Evolutionary conservation across 2,888 invertebrate species (phyloP).

Genomic region (Acleris literana): DNA sequence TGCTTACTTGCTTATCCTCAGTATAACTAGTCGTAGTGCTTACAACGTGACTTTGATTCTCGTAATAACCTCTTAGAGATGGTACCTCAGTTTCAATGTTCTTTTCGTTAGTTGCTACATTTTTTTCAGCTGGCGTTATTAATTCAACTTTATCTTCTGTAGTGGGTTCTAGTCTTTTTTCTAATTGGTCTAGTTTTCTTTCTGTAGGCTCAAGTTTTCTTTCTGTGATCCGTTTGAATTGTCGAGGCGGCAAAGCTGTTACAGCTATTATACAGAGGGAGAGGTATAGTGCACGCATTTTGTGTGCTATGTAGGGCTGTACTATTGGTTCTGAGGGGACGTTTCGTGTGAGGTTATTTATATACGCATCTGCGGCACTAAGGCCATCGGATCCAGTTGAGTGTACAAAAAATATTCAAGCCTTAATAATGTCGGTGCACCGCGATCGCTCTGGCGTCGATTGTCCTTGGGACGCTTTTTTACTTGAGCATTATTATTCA

Average conservation of each 20-base stretch:
- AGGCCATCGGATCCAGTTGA: not conserved
- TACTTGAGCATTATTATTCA: not conserved
- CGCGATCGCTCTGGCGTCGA: not conserved
- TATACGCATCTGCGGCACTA: not conserved
- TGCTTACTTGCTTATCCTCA: constrained; percentile 6
- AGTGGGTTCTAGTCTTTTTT: not conserved
- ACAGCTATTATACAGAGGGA: not conserved
- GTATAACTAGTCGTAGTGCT: constrained; percentile 1
- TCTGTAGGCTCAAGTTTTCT: not conserved
- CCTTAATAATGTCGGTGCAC: not conserved
- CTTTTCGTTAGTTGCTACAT: not conserved
- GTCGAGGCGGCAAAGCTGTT: not conserved
- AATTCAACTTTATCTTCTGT: not conserved
- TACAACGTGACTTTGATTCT: constrained; percentile 5
- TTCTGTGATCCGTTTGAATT: not conserved
- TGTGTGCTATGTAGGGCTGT: constrained; percentile 1
- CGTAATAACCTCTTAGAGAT: constrained; percentile 2
- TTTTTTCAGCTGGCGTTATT: not conserved
- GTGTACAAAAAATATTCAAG: constrained; percentile 3
- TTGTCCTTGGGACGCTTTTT: not conserved
- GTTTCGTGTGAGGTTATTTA: not conserved
- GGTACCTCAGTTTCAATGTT: not conserved
- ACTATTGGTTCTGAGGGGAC: not conserved
- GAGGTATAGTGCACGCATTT: not conserved
- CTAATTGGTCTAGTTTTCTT: not conserved